Conservation (phyloP, 2,797 vertebrate species). For the Nyctalus aviator region DNA sequence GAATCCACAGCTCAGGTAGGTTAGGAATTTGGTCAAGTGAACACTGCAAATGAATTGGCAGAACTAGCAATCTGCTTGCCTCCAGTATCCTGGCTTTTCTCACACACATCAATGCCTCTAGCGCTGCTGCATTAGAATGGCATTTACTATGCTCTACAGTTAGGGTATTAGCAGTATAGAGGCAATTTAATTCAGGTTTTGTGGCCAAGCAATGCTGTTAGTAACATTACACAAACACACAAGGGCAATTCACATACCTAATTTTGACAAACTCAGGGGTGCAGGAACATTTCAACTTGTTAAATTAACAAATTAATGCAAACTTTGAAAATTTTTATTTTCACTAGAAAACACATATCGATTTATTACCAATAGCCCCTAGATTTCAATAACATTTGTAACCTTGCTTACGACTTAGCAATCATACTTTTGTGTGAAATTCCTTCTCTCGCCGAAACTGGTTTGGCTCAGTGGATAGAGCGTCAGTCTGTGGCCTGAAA, state of each 20-base stretch:
- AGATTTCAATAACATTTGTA: constrained; percentile 63
- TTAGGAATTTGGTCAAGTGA: constrained; percentile 5
- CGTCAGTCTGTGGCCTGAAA: too few species aligned
- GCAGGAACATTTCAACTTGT: constrained; percentile 68
- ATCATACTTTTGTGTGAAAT: constrained; percentile 5
- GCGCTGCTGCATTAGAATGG: neutral
- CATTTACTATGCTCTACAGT: neutral
- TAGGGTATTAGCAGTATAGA: neutral
- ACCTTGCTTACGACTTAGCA: constrained; percentile 5
- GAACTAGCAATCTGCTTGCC: neutral
- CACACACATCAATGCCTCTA: neutral
- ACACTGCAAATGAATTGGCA: constrained; percentile 29
- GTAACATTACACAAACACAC: constrained; percentile 52
- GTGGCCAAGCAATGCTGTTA: constrained; percentile 58
- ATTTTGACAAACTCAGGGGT: constrained; percentile 81
- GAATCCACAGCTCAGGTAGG: constrained; percentile 18
- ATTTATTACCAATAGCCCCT: neutral
- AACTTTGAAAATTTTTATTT: constrained; percentile 51
- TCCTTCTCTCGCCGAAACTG: constrained; percentile 30
- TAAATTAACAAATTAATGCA: constrained; percentile 68
- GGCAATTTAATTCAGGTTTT: constrained; percentile 7
- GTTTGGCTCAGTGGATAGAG: too few species aligned
- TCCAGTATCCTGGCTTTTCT: neutral
- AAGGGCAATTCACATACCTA: constrained; percentile 70
- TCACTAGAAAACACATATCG: neutral